phyloP scores from a whole-genome alignment of 2,888 invertebrate genomes.

The Mellilla xanthometata region DNA sequence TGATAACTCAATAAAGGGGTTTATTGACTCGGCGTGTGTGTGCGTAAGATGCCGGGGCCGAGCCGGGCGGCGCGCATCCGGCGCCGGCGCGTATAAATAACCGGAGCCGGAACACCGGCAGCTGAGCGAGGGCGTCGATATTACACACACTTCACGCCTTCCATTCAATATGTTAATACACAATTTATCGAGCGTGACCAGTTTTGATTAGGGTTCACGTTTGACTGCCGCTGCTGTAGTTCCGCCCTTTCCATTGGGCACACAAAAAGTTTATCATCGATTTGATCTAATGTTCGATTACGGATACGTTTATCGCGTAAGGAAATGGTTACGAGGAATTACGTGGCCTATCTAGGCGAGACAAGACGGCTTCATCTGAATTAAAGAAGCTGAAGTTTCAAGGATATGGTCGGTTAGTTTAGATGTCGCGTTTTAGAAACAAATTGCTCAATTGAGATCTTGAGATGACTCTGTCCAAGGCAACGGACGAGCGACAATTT shows the following conservation, averaged over 20 bases:
- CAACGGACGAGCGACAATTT: neutral
- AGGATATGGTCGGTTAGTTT: neutral
- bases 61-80: conserved; percentile 61
- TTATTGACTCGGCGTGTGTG: conserved; percentile 48
- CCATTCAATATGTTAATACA: conserved; percentile 43
- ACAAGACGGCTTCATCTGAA: conserved; percentile 7
- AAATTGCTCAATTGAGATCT: neutral
- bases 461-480: neutral
- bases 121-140: conserved; percentile 55
- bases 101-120: conserved; percentile 66
- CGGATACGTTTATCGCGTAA: conserved; percentile 26
- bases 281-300: conserved; percentile 26
- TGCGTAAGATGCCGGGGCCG: conserved; percentile 38
- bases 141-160: conserved; percentile 45
- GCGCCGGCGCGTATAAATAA: conserved; percentile 75
- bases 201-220: conserved; percentile 32
- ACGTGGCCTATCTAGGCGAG: conserved; percentile 8
- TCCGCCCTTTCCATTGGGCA: conserved; percentile 28
- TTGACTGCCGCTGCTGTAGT: conserved; percentile 28
- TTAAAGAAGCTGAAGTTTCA: neutral
- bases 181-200: conserved; percentile 41
- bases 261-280: conserved; percentile 27
- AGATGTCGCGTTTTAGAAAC: neutral
- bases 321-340: conserved; percentile 3
- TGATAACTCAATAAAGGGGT: conserved; percentile 59